Conservation (phyloP, 1,140 invertebrate species). For the Agrilus planipennis region DNA sequence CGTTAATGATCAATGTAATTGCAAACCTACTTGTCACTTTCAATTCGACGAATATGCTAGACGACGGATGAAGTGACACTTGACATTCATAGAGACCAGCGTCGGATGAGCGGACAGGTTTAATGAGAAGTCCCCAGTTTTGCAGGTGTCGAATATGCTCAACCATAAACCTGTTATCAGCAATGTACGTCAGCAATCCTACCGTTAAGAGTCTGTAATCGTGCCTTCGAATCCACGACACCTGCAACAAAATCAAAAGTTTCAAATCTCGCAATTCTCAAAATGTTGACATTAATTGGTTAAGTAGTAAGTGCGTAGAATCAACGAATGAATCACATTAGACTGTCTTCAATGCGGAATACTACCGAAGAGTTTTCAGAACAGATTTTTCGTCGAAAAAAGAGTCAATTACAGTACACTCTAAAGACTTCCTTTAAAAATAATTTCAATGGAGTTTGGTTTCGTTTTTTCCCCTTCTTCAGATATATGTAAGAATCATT, state of each 20-base stretch:
- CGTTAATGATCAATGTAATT: neutral
- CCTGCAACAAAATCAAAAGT: conserved; percentile 36
- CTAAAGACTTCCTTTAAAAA: too few species aligned
- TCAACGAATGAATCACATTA: too few species aligned
- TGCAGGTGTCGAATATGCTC: conserved; percentile 63
- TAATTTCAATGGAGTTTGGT: too few species aligned
- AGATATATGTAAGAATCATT: too few species aligned
- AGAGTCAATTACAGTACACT: too few species aligned
- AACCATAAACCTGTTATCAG: conserved; percentile 64
- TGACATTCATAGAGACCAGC: conserved; percentile 71
- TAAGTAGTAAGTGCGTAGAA: too few species aligned
- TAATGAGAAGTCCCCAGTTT: conserved; percentile 65
- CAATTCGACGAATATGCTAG: conserved; percentile 61
- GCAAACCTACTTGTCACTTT: conserved; percentile 54
- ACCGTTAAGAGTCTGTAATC: conserved; percentile 64
- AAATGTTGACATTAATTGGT: neutral
- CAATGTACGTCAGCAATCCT: conserved; percentile 56
- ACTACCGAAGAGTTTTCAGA: too few species aligned
- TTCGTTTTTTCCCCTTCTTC: too few species aligned
- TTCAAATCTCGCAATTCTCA: neutral
- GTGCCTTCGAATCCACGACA: conserved; percentile 56
- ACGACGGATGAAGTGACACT: conserved; percentile 66
- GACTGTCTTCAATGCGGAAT: too few species aligned
- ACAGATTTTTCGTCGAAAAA: too few species aligned
- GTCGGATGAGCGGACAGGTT: conserved; percentile 55